These are phyloP conservation scores for Oligia fasciuncula DNA, from an alignment of 2,888 invertebrate species.

Conservation along the genomic window DNA sequence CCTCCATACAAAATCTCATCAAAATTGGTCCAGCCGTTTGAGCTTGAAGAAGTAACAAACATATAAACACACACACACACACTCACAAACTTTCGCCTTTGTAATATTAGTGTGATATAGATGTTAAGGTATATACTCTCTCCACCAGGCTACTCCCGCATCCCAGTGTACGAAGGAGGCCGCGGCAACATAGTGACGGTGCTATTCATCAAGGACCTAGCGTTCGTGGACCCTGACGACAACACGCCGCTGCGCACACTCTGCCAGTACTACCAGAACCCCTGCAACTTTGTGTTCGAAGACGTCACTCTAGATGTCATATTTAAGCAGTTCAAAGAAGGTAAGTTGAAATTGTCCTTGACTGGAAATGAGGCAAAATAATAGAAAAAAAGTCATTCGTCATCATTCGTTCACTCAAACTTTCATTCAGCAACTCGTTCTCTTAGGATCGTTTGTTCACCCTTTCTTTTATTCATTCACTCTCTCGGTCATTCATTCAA, in stretches of 20 bases:
- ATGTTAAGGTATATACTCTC: too few relatives aligned
- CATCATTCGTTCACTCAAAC: not conserved
- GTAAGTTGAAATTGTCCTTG: constrained; percentile 80
- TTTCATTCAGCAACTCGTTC: not conserved
- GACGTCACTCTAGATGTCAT: constrained; percentile 98
- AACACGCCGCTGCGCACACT: constrained; percentile 97
- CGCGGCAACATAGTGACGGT: constrained; percentile 97
- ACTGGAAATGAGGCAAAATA: not conserved
- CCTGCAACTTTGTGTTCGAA: constrained; percentile 98
- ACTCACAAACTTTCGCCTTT: too few relatives aligned
- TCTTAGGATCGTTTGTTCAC: too few relatives aligned
- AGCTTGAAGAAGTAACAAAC: too few relatives aligned
- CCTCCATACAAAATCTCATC: too few relatives aligned
- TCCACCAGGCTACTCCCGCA: constrained; percentile 95
- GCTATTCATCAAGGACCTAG: constrained; percentile 99
- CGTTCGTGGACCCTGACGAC: constrained; percentile 99
- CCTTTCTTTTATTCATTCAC: too few relatives aligned
- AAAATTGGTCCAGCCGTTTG: too few relatives aligned
- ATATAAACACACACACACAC: too few relatives aligned
- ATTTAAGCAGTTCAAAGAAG: constrained; percentile 99
- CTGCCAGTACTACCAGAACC: constrained; percentile 98
- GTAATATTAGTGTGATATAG: too few relatives aligned
- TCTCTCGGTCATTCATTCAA: too few relatives aligned
- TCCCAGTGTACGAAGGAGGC: constrained; percentile 97
- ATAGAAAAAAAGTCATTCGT: not conserved